A percentile compares a stretch with the other conserved stretches of the same genome.
These are phyloP conservation scores for Panulirus ornatus DNA, from an alignment of 1,140 invertebrate genomes.

Conservation along the genomic window DNA sequence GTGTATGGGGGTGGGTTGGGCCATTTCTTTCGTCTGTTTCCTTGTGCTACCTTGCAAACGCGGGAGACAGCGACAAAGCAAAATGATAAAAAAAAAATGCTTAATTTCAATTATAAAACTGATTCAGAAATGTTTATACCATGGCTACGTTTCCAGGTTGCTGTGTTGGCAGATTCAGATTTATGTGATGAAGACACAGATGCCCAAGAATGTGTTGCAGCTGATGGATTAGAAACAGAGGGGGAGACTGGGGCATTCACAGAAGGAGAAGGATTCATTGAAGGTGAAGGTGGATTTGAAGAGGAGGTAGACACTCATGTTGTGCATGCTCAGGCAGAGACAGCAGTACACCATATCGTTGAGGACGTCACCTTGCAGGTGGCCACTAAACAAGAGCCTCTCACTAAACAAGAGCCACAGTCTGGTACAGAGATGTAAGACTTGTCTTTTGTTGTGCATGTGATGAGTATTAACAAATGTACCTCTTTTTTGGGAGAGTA, in stretches of 20 bases:
- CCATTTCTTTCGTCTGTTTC: too few relatives aligned
- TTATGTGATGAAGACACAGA: slow-evolving; percentile 74
- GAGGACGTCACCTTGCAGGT: slow-evolving; percentile 67
- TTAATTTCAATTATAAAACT: background rate
- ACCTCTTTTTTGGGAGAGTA: too few relatives aligned
- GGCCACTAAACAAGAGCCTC: slow-evolving; percentile 62
- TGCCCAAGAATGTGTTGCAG: slow-evolving; percentile 52
- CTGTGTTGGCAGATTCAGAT: slow-evolving; percentile 72
- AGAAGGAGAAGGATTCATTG: slow-evolving; percentile 63
- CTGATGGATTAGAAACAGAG: slow-evolving; percentile 70
- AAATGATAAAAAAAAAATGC: too few relatives aligned
- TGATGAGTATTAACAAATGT: too few relatives aligned
- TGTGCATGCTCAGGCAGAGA: slow-evolving; percentile 41
- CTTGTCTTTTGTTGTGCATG: too few relatives aligned
- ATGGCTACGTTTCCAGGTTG: slow-evolving; percentile 50
- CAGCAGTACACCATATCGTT: slow-evolving; percentile 73
- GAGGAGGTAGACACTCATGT: slow-evolving; percentile 57
- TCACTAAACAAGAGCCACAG: slow-evolving; percentile 63
- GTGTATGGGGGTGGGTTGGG: too few relatives aligned
- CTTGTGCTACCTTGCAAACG: too few relatives aligned
- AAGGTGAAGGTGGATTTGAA: slow-evolving; percentile 68
- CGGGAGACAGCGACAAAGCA: too few relatives aligned
- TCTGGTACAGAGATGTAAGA: slow-evolving; percentile 47
- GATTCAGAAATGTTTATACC: too few relatives aligned
- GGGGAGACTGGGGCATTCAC: slow-evolving; percentile 64